A percentile compares a stretch with the other conserved stretches of the same genome.
These are phyloP conservation scores for Sinohyriopsis cumingii DNA, from an alignment of 2,888 invertebrate genomes.

Conservation along the genomic window DNA sequence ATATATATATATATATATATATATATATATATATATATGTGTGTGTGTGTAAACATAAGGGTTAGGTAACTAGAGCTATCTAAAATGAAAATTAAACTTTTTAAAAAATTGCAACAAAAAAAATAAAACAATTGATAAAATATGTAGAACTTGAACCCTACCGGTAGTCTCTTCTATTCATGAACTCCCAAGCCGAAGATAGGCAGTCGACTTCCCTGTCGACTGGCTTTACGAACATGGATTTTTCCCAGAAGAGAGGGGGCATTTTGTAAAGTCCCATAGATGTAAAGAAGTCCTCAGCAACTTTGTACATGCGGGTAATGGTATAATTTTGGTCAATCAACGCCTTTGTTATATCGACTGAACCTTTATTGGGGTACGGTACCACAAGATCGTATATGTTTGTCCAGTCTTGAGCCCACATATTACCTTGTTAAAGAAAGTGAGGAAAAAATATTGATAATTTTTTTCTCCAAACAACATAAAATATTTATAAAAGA, in stretches of 20 bases:
- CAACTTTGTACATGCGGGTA: constrained; percentile 75
- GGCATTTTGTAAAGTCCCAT: constrained; percentile 82
- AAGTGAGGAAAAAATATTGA: no score
- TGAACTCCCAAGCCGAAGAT: constrained; percentile 89
- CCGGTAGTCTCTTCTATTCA: constrained; percentile 89
- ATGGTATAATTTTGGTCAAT: constrained; percentile 71
- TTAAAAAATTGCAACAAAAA: no score
- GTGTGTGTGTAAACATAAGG: no score
- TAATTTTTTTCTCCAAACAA: no score
- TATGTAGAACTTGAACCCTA: constrained; percentile 60
- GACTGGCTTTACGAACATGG: constrained; percentile 83
- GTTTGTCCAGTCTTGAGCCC: constrained; percentile 70
- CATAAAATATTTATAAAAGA: no score
- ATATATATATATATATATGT: no score
- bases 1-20: no score
- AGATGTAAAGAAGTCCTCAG: constrained; percentile 70
- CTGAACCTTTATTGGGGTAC: constrained; percentile 80
- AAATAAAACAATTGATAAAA: no score
- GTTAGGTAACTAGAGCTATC: no score
- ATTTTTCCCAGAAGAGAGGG: constrained; percentile 88
- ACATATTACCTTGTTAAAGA: constrained; percentile 75
- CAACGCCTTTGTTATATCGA: constrained; percentile 87
- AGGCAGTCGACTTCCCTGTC: constrained; percentile 80
- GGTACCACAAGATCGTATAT: constrained; percentile 71
- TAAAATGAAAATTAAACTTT: no score